Base-by-base conservation (phyloP, 2,113 vertebrate species). In the Galemys pyrenaicus region DNA sequence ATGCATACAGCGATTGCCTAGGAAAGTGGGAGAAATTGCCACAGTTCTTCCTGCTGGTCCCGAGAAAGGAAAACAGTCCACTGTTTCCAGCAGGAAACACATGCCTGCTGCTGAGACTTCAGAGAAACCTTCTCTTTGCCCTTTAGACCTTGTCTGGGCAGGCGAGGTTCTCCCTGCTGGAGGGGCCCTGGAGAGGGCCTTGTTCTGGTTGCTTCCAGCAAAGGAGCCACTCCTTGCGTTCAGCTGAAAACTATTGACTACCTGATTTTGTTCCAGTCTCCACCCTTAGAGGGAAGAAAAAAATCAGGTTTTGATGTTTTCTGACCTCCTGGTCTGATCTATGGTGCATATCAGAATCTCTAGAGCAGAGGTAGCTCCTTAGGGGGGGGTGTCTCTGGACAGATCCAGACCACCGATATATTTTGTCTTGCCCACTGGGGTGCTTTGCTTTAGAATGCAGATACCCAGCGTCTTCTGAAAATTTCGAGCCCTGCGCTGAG, bases 231-330 rank as follows among this genome's bases (percentile, higher is more conserved):
- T 44, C 41, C 64, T 32, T n/a, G 22, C 24, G 5, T 35, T 32
- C 0, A 4, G n/a, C 9, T 0, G 2, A 30, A 24, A 60, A 32
- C 68, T 32, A 9, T 10, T 32, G 64, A 7, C 26, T 4, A 44
- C n/a, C 32, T 46, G 28, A 20, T 6, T 71, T 49, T 35, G 71
- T 30, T 49, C 51, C 44, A 26, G 8, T 35, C 15, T 39, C 28
- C 37, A n/a, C 13, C 0, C 10, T 75, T 41, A 11, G 0, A 16
- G 3, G 22, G 9, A 6, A 67, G 65, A 51, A 73, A 24, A n/a
- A 30, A 24, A 67, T 65, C 39, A 49, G 37, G 51, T 41, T 58
- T 67, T 30, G 17, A 30, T 60, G 51, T 2, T 37, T 64, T 46
- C 28, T 77, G 30, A 39, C 3, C 62, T 41, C 73, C 9, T 20